A percentile compares a stretch with the other conserved stretches of the same genome.
phyloP scores from a whole-genome alignment of 2,113 vertebrate species.

The Passer domesticus region DNA sequence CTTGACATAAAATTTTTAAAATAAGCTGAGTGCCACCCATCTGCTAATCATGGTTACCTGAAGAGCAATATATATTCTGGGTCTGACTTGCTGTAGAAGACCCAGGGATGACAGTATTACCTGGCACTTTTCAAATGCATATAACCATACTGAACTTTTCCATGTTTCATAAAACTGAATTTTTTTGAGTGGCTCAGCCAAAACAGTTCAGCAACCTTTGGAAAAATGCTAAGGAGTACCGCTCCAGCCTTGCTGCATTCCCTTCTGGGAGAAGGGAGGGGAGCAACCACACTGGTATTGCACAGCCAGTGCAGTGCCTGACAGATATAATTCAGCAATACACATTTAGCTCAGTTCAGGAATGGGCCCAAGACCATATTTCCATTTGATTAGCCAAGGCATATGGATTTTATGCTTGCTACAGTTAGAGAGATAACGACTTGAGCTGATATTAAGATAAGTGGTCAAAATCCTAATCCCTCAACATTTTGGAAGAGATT shows the following conservation, averaged over 20 bases:
- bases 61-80: neutral
- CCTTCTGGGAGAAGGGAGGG: neutral
- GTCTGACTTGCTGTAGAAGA: neutral
- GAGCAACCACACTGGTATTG: neutral
- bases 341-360: neutral
- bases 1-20: neutral
- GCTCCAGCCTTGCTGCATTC: neutral
- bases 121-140: neutral
- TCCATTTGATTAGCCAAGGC: conserved; percentile 10
- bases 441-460: neutral
- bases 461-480: neutral
- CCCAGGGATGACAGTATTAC: neutral
- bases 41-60: neutral
- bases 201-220: neutral
- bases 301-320: neutral
- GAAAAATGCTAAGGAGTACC: neutral
- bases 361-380: neutral
- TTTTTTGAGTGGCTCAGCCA: neutral
- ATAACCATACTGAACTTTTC: neutral
- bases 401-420: neutral
- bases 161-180: neutral
- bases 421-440: neutral
- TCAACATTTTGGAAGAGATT: neutral
- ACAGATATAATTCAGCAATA: neutral
- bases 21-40: neutral